Percentiles rank a stretch among this genome's conserved stretches.
Evolutionary conservation across 1,140 invertebrate species (phyloP).

Genomic region (Pseudobourletiella spinata): DNA sequence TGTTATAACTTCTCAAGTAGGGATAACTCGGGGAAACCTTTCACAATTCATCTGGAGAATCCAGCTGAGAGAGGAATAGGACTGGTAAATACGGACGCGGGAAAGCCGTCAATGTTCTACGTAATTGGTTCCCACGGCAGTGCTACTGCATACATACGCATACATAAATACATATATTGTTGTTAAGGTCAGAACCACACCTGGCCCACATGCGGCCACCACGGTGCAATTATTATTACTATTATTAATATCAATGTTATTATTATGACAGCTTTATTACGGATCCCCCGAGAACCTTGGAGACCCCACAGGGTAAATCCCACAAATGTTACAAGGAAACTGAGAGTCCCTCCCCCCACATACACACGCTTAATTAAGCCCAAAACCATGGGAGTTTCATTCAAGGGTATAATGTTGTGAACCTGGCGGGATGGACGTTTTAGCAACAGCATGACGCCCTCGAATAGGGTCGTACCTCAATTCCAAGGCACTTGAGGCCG

Average conservation of each 20-base stretch:
- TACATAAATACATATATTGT: neutral
- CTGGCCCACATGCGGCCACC: neutral
- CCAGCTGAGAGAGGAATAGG: too few relatives aligned
- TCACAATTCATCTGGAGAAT: too few relatives aligned
- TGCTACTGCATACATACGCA: too few relatives aligned
- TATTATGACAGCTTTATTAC: too few relatives aligned
- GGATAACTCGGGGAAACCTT: too few relatives aligned
- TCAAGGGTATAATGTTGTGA: neutral
- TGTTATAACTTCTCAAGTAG: too few relatives aligned
- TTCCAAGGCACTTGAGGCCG: conserved; percentile 12
- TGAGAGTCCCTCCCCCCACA: neutral
- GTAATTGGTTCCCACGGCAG: too few relatives aligned
- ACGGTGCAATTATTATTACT: too few relatives aligned
- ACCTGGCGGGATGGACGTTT: conserved; percentile 25
- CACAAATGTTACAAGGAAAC: neutral
- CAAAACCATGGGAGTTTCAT: neutral
- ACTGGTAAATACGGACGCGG: too few relatives aligned
- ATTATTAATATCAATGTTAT: too few relatives aligned
- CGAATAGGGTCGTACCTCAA: conserved; percentile 9
- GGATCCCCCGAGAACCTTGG: too few relatives aligned
- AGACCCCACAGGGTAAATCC: neutral
- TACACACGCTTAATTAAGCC: neutral
- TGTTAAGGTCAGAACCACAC: neutral
- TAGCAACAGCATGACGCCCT: conserved; percentile 23
- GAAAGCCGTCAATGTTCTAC: too few relatives aligned